Evolutionary conservation across 2,888 invertebrate genomes (phyloP).

Genomic region (Cheilosia vulpina): DNA sequence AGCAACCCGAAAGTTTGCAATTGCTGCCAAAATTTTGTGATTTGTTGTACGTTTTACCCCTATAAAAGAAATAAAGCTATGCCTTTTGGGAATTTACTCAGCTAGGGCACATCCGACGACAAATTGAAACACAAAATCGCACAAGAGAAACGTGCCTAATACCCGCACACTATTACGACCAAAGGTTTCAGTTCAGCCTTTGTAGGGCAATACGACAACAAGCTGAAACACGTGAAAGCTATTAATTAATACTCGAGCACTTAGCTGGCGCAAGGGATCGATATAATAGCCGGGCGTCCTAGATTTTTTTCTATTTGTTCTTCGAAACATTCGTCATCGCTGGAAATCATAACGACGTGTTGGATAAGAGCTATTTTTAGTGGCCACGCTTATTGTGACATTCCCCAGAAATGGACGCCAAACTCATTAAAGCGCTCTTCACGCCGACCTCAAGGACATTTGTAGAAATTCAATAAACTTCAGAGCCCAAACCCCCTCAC

Average conservation of each 20-base stretch:
- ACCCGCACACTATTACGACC: not conserved
- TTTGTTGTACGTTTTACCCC: not conserved
- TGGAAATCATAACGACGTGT: conserved; percentile 21
- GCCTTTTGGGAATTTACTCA: not conserved
- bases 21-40: not conserved
- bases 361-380: conserved; percentile 30
- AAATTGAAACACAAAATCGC: conserved; percentile 2
- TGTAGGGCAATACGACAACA: not conserved
- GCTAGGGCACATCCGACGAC: not conserved
- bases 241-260: not conserved
- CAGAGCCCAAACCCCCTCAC: not conserved
- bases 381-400: conserved; percentile 9
- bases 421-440: conserved; percentile 29
- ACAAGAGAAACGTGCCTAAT: not conserved
- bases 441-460: conserved; percentile 40
- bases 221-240: conserved; percentile 1
- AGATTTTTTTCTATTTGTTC: conserved; percentile 4
- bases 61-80: not conserved
- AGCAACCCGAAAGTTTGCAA: conserved; percentile 1
- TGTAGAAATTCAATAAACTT: conserved; percentile 29
- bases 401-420: conserved; percentile 9
- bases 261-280: not conserved
- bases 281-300: conserved; percentile 11
- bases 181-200: not conserved
- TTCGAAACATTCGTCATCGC: conserved; percentile 38